Evolutionary conservation across 2,113 vertebrate genomes (phyloP).

Genomic region (Chitala chitala): DNA sequence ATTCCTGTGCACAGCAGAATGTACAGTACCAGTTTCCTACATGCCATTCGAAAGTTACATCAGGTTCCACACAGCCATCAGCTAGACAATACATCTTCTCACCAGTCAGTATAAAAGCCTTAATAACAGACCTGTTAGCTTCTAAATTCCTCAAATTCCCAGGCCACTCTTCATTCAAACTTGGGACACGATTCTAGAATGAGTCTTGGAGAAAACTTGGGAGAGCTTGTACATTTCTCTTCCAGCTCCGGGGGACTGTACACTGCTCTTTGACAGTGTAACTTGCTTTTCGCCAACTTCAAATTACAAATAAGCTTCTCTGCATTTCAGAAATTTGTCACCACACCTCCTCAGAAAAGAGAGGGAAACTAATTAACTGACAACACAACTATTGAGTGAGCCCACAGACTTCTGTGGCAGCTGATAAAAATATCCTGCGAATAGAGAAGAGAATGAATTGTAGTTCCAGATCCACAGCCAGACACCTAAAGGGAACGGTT

Average conservation of each 20-base stretch:
- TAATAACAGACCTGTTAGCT: constrained; percentile 46
- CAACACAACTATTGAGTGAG: not conserved
- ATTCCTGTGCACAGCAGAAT: constrained; percentile 13
- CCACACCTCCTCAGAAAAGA: not conserved
- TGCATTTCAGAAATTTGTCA: constrained; percentile 3
- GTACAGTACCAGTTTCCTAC: not conserved
- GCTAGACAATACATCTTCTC: constrained; percentile 26
- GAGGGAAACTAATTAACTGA: constrained; percentile 26
- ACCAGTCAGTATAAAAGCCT: constrained; percentile 33
- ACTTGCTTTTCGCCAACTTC: constrained; percentile 38
- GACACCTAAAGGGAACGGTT: not conserved
- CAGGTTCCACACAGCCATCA: not conserved
- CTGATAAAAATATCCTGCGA: not conserved
- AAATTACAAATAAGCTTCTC: constrained; percentile 34
- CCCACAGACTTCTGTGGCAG: not conserved
- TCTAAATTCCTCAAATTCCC: constrained; percentile 42
- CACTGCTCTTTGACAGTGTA: constrained; percentile 37
- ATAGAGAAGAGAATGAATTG: not conserved
- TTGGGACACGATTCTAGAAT: constrained; percentile 17
- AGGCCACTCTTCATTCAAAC: not conserved
- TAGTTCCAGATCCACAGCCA: not conserved
- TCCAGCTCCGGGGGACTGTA: not conserved
- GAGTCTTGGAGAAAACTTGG: constrained; percentile 14
- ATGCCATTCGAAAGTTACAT: not conserved
- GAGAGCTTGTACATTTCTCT: not conserved